Percentiles rank a stretch among this genome's conserved stretches.
Evolutionary conservation across 53 echinoderm and acorn worm species (phyloP).

Genomic region (Zoroaster sp.): DNA sequence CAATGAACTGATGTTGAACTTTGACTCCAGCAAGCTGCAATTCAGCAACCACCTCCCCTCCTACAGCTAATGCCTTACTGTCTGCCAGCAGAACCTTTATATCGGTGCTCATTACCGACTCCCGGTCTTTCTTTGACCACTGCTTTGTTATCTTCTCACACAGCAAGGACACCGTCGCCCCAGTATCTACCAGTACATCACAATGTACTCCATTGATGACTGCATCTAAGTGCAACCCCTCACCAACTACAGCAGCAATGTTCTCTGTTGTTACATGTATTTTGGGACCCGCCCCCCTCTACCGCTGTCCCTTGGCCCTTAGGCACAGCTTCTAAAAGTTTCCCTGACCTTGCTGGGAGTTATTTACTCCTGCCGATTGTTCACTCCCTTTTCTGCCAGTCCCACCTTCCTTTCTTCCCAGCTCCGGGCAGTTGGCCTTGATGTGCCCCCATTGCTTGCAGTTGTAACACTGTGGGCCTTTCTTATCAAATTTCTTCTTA

Average conservation of each 20-base stretch:
- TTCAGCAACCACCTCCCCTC: neutral
- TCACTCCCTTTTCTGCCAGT: neutral
- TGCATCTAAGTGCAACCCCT: neutral
- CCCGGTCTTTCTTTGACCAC: neutral
- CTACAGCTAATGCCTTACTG: neutral
- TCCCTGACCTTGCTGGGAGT: neutral
- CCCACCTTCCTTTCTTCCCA: too few species aligned
- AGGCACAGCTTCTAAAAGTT: neutral
- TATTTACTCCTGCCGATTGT: neutral
- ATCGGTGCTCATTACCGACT: neutral
- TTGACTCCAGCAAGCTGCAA: neutral
- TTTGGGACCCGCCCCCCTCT: too few species aligned
- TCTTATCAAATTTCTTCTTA: neutral
- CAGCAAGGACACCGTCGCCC: neutral
- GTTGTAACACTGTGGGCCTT: neutral
- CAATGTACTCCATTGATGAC: neutral
- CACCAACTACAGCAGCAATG: conserved; percentile 11
- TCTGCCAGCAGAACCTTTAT: neutral
- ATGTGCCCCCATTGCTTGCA: conserved; percentile 2
- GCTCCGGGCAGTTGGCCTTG: neutral
- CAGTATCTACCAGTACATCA: neutral
- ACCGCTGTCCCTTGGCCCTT: too few species aligned
- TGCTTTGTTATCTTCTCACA: neutral
- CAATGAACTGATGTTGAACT: neutral
- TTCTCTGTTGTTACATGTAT: neutral